Conservation (phyloP, 2,113 vertebrate genomes). For the Dunckerocampus dactyliophorus region DNA sequence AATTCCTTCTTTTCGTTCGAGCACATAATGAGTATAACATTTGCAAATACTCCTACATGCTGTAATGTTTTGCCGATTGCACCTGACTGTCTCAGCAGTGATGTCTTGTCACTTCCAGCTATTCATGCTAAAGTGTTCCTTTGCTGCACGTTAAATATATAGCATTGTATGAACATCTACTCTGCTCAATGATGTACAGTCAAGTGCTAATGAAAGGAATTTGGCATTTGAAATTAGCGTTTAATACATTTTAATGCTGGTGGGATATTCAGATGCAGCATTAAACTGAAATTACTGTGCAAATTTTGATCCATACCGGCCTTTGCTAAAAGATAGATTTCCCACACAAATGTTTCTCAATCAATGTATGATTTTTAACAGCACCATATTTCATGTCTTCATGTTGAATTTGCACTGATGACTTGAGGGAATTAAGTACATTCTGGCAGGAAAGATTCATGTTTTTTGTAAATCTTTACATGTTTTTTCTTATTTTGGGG, state of each 20-base stretch:
- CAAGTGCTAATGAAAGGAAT: neutral
- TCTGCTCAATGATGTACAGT: neutral
- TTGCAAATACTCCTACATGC: conserved; percentile 5
- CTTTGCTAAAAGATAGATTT: neutral
- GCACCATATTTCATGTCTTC: conserved; percentile 21
- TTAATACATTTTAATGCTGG: neutral
- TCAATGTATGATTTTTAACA: conserved; percentile 4
- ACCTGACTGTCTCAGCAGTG: conserved; percentile 33
- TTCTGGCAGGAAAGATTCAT: conserved; percentile 20
- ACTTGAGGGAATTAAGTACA: conserved; percentile 24
- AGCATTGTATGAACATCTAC: conserved; percentile 12
- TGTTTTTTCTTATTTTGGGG: conserved; percentile 25
- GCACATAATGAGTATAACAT: conserved; percentile 9
- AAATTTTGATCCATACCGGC: neutral
- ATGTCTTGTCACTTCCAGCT: conserved; percentile 12
- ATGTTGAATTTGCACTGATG: conserved; percentile 41
- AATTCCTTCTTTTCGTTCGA: neutral
- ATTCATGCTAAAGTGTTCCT: conserved; percentile 22
- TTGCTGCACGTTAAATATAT: conserved; percentile 26
- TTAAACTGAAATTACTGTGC: neutral
- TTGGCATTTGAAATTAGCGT: neutral
- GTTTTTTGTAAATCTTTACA: conserved; percentile 29
- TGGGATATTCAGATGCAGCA: conserved; percentile 6
- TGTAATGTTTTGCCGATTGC: conserved; percentile 19
- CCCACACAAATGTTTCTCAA: neutral